Evolutionary conservation across 2,797 vertebrate species (phyloP).

Genomic region (Semaprochilodus insignis): DNA sequence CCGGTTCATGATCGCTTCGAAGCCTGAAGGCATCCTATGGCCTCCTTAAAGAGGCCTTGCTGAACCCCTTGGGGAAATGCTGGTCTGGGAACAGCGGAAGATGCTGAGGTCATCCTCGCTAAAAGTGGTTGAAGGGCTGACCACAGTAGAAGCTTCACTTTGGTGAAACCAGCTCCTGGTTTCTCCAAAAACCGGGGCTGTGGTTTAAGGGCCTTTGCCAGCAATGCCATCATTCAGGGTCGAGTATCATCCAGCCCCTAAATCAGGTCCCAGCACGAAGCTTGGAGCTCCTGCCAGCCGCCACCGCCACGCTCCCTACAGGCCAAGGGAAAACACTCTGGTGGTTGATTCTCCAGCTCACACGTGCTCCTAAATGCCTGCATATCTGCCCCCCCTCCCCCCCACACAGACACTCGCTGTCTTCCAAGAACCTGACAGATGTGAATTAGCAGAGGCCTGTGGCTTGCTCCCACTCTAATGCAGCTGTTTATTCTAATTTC

Average conservation of each 20-base stretch:
- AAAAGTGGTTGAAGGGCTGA: not conserved
- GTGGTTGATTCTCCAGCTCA: not conserved
- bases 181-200: not conserved
- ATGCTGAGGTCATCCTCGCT: not conserved
- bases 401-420: not conserved
- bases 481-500: constrained; percentile 17
- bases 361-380: constrained; percentile 13
- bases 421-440: constrained; percentile 29
- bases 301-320: not conserved
- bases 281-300: constrained; percentile 30
- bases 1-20: not conserved
- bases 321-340: constrained; percentile 7
- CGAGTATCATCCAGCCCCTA: not conserved
- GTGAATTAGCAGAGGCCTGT: constrained; percentile 12
- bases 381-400: not conserved
- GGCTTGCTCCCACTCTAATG: constrained; percentile 21
- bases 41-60: not conserved
- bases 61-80: not conserved
- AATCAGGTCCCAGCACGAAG: constrained; percentile 24
- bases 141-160: constrained; percentile 13
- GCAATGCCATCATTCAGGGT: constrained; percentile 17
- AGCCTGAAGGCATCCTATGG: not conserved
- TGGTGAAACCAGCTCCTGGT: not conserved
- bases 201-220: constrained; percentile 7
- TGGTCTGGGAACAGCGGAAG: not conserved